A percentile compares a stretch with the other conserved stretches of the same genome.
Conservation (phyloP, 2,113 vertebrate species). For the Antechinus stuartii region DNA sequence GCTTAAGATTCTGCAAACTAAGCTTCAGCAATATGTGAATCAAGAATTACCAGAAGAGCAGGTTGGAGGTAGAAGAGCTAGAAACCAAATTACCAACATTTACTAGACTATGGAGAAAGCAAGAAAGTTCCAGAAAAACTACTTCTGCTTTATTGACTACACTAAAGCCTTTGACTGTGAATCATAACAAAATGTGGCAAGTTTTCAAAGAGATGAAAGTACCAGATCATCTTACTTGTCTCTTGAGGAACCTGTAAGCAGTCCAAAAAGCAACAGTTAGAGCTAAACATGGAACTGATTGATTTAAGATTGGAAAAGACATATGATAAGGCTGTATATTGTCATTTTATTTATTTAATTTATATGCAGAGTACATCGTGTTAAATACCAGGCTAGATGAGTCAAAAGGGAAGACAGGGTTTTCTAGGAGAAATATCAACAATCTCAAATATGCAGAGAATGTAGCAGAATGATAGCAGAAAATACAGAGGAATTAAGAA, state of each 20-base stretch:
- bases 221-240: not conserved
- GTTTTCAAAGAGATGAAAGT: not conserved
- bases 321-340: not conserved
- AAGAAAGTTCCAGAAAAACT: too few relatives aligned
- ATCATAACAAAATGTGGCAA: not conserved
- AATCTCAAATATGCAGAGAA: too few relatives aligned
- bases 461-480: too few relatives aligned
- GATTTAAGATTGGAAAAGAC: not conserved
- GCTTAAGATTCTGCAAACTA: too few relatives aligned
- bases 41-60: too few relatives aligned
- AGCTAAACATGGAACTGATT: not conserved
- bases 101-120: too few relatives aligned
- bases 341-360: not conserved
- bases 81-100: too few relatives aligned
- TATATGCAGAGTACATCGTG: not conserved
- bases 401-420: too few relatives aligned
- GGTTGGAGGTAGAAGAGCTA: too few relatives aligned
- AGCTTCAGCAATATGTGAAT: too few relatives aligned
- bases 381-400: not conserved
- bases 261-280: not conserved
- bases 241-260: not conserved
- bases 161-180: not conserved
- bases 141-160: not conserved
- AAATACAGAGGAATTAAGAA: not conserved
- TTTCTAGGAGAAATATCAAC: too few relatives aligned